Evolutionary conservation across 2,888 invertebrate species (phyloP).

Genomic region (Drosophila paracracens): DNA sequence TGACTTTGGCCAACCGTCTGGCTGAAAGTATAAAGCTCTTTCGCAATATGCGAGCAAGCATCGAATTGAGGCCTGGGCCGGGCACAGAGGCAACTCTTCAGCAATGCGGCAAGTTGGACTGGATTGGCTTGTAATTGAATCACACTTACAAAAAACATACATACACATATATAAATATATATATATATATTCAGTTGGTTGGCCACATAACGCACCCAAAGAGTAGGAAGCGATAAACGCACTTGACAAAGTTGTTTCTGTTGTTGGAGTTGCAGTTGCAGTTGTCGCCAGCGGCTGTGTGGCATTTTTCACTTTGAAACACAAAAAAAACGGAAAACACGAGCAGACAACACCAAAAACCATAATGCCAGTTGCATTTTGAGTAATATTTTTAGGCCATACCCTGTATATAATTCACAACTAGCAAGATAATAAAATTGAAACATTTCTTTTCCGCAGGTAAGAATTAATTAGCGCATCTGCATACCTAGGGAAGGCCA

Average conservation of each 20-base stretch:
- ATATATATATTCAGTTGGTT: conserved; percentile 34
- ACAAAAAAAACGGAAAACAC: conserved; percentile 15
- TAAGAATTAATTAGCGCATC: neutral
- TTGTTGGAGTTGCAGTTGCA: conserved; percentile 26
- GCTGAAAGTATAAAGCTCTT: conserved; percentile 53
- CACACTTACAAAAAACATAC: conserved; percentile 27
- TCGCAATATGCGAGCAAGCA: conserved; percentile 58
- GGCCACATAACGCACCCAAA: conserved; percentile 52
- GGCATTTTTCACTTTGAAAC: conserved; percentile 75
- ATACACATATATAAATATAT: conserved; percentile 7
- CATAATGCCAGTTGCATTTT: conserved; percentile 36
- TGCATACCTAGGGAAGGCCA: neutral
- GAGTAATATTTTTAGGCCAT: conserved; percentile 16
- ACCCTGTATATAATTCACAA: conserved; percentile 19
- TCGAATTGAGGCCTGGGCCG: conserved; percentile 51
- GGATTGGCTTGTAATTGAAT: conserved; percentile 77
- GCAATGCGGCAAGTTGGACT: conserved; percentile 59
- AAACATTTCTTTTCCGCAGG: neutral
- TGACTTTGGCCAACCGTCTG: conserved; percentile 57
- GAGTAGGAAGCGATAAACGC: conserved; percentile 76
- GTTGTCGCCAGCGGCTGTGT: conserved; percentile 50
- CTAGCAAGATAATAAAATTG: neutral
- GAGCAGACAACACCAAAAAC: conserved; percentile 22
- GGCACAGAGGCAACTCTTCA: conserved; percentile 38
- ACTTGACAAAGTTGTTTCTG: conserved; percentile 60